phyloP scores from a whole-genome alignment of 1,140 invertebrate species.

The Drosophila lacertosa region DNA sequence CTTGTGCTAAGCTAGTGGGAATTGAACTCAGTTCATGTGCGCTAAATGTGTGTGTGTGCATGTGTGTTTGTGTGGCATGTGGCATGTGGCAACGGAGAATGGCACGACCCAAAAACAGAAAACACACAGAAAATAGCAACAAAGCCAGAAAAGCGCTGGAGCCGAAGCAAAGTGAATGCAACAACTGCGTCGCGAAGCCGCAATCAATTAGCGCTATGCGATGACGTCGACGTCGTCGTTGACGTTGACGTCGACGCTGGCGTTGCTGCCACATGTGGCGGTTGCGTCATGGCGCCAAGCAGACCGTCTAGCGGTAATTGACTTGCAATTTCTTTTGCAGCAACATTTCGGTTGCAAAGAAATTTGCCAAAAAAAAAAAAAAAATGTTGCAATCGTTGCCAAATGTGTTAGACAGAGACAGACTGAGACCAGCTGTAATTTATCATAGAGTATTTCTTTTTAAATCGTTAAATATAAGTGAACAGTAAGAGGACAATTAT shows the following conservation, averaged over 20 bases:
- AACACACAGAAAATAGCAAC: slow-evolving; percentile 4
- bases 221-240: slow-evolving; percentile 46
- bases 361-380: slow-evolving; percentile 50
- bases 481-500: too few species aligned
- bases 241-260: slow-evolving; percentile 11
- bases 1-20: slow-evolving; percentile 63
- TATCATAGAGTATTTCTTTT: slow-evolving; percentile 38
- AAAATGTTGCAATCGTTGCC: slow-evolving; percentile 68
- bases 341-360: slow-evolving; percentile 74
- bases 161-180: slow-evolving; percentile 68
- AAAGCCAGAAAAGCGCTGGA: slow-evolving; percentile 5
- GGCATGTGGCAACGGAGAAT: slow-evolving; percentile 66
- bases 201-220: slow-evolving; percentile 77
- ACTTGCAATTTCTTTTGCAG: slow-evolving; percentile 79
- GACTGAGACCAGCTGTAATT: slow-evolving; percentile 30
- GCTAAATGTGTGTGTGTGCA: neutral
- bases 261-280: slow-evolving; percentile 68
- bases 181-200: slow-evolving; percentile 58
- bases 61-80: slow-evolving; percentile 16
- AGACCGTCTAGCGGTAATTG: slow-evolving; percentile 75
- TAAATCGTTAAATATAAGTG: neutral
- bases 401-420: slow-evolving; percentile 29
- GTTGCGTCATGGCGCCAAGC: slow-evolving; percentile 77
- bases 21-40: slow-evolving; percentile 18
- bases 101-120: slow-evolving; percentile 65